Evolutionary conservation across 2,888 invertebrate genomes (phyloP).

Genomic region (Drosophila suboccidentalis): DNA sequence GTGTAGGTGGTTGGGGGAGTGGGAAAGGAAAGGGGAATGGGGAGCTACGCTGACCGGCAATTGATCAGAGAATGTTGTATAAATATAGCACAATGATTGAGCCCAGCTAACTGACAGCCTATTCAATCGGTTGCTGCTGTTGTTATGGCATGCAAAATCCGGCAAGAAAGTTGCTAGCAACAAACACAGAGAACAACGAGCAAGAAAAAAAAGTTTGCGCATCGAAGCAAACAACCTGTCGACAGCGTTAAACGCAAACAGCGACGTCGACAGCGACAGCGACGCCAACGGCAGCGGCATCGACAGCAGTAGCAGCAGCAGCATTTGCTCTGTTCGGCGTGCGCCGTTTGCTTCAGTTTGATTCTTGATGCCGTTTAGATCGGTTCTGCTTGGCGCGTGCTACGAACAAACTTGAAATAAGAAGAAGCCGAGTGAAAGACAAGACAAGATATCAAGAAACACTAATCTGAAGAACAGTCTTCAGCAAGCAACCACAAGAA

Average conservation of each 20-base stretch:
- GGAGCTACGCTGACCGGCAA: constrained; percentile 37
- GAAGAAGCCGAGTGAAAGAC: constrained; percentile 16
- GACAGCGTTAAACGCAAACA: constrained; percentile 41
- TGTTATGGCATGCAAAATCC: constrained; percentile 75
- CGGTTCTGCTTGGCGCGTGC: constrained; percentile 81
- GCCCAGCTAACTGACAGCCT: constrained; percentile 27
- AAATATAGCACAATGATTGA: constrained; percentile 61
- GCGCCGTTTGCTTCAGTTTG: constrained; percentile 83
- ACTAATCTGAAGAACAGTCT: background rate
- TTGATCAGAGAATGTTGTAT: constrained; percentile 41
- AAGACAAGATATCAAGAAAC: constrained; percentile 7
- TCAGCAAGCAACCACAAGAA: constrained; percentile 2
- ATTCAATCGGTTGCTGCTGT: constrained; percentile 41
- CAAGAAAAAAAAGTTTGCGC: constrained; percentile 65
- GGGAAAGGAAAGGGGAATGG: background rate
- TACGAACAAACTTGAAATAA: constrained; percentile 31
- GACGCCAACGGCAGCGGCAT: constrained; percentile 25
- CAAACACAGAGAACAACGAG: constrained; percentile 46
- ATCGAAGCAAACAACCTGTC: constrained; percentile 71
- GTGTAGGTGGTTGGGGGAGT: constrained; percentile 1
- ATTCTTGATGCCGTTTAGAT: constrained; percentile 86
- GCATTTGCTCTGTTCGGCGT: constrained; percentile 41
- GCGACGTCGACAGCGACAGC: constrained; percentile 25
- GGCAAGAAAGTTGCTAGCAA: constrained; percentile 71
- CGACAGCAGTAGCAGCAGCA: constrained; percentile 39